Percentiles rank a stretch among this genome's conserved stretches.
phyloP scores from a whole-genome alignment of 2,888 invertebrate genomes.

The Microctonus brassicae region DNA sequence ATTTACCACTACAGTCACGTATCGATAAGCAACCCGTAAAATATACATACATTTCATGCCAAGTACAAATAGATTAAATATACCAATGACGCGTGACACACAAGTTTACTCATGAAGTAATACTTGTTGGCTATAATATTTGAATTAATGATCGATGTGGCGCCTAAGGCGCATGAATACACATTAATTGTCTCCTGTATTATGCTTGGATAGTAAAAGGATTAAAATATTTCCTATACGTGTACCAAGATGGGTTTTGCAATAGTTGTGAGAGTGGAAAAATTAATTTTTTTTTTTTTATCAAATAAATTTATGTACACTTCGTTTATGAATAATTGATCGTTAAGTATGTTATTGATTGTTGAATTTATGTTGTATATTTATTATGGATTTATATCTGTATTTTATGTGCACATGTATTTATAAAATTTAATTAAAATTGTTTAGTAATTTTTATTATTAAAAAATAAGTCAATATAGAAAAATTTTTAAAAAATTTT shows the following conservation, averaged over 20 bases:
- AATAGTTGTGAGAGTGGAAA: neutral
- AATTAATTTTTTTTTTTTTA: too few relatives aligned
- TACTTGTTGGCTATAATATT: constrained; percentile 41
- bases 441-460: too few relatives aligned
- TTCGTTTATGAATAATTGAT: too few relatives aligned
- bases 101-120: constrained; percentile 49
- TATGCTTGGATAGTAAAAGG: neutral
- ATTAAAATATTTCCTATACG: neutral
- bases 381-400: too few relatives aligned
- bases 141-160: constrained; percentile 23
- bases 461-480: too few relatives aligned
- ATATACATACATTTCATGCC: constrained; percentile 52
- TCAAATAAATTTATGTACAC: too few relatives aligned
- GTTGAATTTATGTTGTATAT: too few relatives aligned
- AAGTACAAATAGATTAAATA: constrained; percentile 43
- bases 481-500: too few relatives aligned
- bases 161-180: neutral
- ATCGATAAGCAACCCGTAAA: constrained; percentile 55
- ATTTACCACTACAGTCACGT: constrained; percentile 58
- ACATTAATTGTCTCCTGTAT: neutral
- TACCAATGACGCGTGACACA: constrained; percentile 49
- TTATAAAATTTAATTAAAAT: too few relatives aligned
- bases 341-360: too few relatives aligned
- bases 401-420: too few relatives aligned
- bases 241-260: neutral